Percentiles rank a stretch among this genome's conserved stretches.
These are phyloP conservation scores for Callipepla californica DNA, from an alignment of 2,113 vertebrate genomes.

Conservation along the genomic window DNA sequence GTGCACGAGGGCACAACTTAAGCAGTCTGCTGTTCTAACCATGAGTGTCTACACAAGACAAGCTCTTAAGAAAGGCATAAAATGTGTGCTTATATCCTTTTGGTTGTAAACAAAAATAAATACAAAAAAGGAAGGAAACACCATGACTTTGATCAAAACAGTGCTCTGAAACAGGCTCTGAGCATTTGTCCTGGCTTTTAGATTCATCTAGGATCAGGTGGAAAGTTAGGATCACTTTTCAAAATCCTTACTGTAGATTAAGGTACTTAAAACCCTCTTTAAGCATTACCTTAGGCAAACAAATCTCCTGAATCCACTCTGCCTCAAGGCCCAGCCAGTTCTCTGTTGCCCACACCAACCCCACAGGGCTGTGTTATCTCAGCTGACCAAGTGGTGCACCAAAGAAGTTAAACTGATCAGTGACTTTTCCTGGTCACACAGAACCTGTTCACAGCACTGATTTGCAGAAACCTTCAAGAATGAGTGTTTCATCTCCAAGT, in stretches of 20 bases:
- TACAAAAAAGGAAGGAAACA: neutral
- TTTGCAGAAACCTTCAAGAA: neutral
- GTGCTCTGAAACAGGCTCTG: neutral
- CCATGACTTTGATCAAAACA: neutral
- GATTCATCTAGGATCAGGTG: neutral
- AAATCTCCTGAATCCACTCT: neutral
- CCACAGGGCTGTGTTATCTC: neutral
- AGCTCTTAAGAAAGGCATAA: neutral
- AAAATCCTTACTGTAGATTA: neutral
- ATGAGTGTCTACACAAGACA: neutral
- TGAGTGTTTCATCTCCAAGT: neutral
- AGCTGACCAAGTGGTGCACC: neutral
- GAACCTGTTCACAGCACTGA: neutral
- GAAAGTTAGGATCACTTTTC: neutral
- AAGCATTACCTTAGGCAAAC: neutral
- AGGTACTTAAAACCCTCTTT: neutral
- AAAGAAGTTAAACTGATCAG: neutral
- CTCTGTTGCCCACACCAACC: too few species aligned
- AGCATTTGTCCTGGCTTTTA: neutral
- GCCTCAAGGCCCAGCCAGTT: neutral
- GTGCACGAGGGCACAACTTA: neutral
- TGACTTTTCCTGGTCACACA: neutral
- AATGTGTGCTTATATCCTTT: neutral
- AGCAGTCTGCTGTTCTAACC: neutral
- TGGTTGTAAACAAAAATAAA: neutral